phyloP scores from a whole-genome alignment of 2,113 vertebrate genomes.

The Laticauda colubrina region DNA sequence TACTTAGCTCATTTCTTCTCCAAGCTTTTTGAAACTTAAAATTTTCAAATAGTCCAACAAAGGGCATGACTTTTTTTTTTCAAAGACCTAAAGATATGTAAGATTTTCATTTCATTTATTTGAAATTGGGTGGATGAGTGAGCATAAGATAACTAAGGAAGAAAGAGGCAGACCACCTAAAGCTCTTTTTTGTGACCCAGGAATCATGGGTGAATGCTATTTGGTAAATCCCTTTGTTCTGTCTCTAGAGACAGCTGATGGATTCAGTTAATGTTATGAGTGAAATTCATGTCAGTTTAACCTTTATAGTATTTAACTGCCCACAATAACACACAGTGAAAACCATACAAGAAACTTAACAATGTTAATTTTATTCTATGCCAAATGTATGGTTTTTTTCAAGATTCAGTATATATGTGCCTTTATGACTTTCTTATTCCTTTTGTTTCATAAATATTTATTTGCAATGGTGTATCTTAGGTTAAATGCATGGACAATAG shows the following conservation, averaged over 20 bases:
- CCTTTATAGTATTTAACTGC: neutral
- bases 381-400: neutral
- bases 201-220: neutral
- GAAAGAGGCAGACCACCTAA: neutral
- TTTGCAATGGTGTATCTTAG: neutral
- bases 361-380: neutral
- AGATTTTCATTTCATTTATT: neutral
- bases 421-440: neutral
- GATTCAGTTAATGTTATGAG: neutral
- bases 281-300: neutral
- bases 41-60: neutral
- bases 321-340: neutral
- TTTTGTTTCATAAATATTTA: neutral
- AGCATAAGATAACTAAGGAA: neutral
- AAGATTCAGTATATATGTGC: neutral
- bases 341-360: neutral
- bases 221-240: neutral
- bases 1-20: neutral
- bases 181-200: neutral
- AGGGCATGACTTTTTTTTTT: neutral
- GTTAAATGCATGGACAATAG: neutral
- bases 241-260: neutral
- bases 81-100: neutral
- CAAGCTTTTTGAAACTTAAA: neutral
- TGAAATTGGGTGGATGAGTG: neutral